These are phyloP conservation scores for Eilema sororculum DNA, from an alignment of 2,888 invertebrate species.

Conservation along the genomic window DNA sequence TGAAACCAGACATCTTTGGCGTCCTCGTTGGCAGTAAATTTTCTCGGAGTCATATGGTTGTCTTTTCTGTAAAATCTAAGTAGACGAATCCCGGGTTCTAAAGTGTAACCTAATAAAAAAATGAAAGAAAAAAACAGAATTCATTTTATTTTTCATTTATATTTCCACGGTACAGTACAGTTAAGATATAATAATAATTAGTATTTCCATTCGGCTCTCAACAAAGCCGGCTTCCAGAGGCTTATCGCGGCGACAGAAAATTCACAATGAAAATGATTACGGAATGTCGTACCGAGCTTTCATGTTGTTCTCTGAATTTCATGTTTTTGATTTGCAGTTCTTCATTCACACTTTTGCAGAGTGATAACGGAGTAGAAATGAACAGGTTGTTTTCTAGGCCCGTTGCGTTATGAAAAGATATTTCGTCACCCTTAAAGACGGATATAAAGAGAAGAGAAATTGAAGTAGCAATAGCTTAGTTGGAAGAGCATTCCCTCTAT, in stretches of 20 bases:
- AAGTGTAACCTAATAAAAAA: not conserved
- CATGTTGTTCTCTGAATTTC: not conserved
- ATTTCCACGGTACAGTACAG: not conserved
- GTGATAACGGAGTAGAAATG: too few species aligned
- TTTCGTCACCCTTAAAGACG: too few species aligned
- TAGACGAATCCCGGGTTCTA: too few species aligned
- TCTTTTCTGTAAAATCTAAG: too few species aligned
- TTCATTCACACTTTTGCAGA: not conserved
- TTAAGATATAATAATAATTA: not conserved
- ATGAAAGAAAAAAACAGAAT: not conserved
- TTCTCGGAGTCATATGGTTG: too few species aligned
- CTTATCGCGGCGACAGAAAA: slow-evolving; percentile 1
- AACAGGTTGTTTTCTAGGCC: too few species aligned
- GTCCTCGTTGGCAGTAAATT: too few species aligned
- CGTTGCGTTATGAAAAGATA: too few species aligned
- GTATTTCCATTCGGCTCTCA: not conserved
- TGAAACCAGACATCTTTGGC: too few species aligned
- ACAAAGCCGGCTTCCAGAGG: not conserved
- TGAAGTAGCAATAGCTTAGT: too few species aligned
- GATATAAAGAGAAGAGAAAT: too few species aligned
- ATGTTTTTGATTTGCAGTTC: not conserved
- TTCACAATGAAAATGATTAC: not conserved
- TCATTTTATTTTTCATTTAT: not conserved
- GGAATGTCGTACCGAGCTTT: not conserved
- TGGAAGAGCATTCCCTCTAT: too few species aligned